Conservation (phyloP, 2,113 vertebrate species). For the Thunnus maccoyii region DNA sequence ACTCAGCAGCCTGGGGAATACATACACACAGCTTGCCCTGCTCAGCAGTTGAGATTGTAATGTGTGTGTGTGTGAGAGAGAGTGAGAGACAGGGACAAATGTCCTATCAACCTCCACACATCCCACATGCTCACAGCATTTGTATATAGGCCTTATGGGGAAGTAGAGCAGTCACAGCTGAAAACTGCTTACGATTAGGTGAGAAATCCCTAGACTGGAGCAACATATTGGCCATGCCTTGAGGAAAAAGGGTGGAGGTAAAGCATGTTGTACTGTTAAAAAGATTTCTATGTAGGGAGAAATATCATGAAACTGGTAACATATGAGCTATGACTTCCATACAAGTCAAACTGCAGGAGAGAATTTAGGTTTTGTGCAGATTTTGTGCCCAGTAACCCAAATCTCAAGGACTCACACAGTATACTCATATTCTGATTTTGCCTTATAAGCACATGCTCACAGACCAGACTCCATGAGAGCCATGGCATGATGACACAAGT, state of each 20-base stretch:
- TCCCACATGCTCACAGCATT: background rate
- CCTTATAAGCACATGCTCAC: background rate
- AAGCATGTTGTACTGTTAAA: background rate
- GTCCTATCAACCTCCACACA: slow-evolving; percentile 43
- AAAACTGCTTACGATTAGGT: too few species aligned
- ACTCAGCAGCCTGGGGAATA: slow-evolving; percentile 69
- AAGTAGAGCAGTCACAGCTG: too few species aligned
- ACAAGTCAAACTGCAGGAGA: background rate
- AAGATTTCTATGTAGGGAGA: background rate
- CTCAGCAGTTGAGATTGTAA: slow-evolving; percentile 37
- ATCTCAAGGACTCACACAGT: background rate
- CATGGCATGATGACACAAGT: slow-evolving; percentile 35
- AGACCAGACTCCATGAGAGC: background rate
- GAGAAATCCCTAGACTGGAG: too few species aligned
- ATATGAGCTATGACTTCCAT: background rate
- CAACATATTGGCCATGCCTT: too few species aligned
- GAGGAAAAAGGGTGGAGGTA: background rate
- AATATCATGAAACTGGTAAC: background rate
- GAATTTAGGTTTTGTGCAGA: background rate
- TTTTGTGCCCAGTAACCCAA: background rate
- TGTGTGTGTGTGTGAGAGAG: background rate
- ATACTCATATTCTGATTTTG: background rate
- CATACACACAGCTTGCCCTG: slow-evolving; percentile 19
- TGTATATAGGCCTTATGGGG: background rate
- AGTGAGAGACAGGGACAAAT: slow-evolving; percentile 39